Percentiles rank a stretch among this genome's conserved stretches.
phyloP scores from a whole-genome alignment of 2,797 vertebrate species.

The Knipowitschia caucasica region DNA sequence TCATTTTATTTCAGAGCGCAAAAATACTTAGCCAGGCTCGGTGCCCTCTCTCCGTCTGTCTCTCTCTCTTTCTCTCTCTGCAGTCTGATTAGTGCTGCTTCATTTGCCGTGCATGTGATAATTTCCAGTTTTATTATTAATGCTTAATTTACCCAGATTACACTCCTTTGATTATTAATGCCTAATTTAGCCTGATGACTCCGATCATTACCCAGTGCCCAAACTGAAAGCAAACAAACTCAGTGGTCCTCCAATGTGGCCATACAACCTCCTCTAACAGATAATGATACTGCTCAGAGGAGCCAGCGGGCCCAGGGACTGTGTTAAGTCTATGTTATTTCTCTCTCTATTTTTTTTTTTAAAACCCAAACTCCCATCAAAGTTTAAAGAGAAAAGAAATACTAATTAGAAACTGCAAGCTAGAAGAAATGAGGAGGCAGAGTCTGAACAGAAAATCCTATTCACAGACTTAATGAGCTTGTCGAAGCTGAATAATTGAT shows the following conservation, averaged over 20 bases:
- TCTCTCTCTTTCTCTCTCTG: too few relatives aligned
- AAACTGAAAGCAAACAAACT: slow-evolving; percentile 73
- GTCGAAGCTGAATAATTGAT: slow-evolving; percentile 80
- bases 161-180: slow-evolving; percentile 79
- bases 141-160: slow-evolving; percentile 79
- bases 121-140: slow-evolving; percentile 79
- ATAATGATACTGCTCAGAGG: slow-evolving; percentile 65
- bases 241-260: slow-evolving; percentile 57
- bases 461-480: slow-evolving; percentile 77
- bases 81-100: slow-evolving; percentile 67
- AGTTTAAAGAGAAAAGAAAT: slow-evolving; percentile 74
- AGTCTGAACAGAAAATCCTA: slow-evolving; percentile 72
- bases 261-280: slow-evolving; percentile 48
- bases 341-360: slow-evolving; percentile 20
- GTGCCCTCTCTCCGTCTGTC: too few relatives aligned
- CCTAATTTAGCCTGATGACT: slow-evolving; percentile 77
- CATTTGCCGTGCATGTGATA: slow-evolving; percentile 62
- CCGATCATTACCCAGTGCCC: slow-evolving; percentile 70
- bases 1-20: slow-evolving; percentile 38
- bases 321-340: slow-evolving; percentile 57
- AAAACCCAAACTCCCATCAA: slow-evolving; percentile 68
- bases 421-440: slow-evolving; percentile 72
- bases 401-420: slow-evolving; percentile 75
- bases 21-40: slow-evolving; percentile 47
- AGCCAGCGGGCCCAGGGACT: slow-evolving; percentile 29